Evolutionary conservation across 2,888 invertebrate genomes (phyloP).

Genomic region (Glaucopsyche alexis): DNA sequence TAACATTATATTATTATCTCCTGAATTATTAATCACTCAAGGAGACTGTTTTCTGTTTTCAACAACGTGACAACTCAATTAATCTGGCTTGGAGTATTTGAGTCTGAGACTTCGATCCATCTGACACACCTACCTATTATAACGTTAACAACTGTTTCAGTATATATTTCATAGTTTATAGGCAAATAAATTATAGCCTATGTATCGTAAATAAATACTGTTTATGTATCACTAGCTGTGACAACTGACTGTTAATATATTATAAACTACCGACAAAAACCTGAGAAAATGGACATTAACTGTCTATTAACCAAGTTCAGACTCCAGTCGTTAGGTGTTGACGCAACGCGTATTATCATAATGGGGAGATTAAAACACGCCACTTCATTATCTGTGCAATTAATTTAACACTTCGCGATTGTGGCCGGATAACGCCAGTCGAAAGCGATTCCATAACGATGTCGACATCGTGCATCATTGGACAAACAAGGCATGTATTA

Average conservation of each 20-base stretch:
- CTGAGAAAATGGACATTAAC: too few species aligned
- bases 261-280: too few species aligned
- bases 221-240: too few species aligned
- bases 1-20: neutral
- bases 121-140: neutral
- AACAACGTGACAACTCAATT: too few species aligned
- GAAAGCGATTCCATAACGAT: neutral
- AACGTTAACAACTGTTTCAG: neutral
- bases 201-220: neutral
- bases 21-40: neutral
- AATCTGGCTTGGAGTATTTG: too few species aligned
- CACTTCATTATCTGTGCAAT: constrained; percentile 2
- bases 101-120: too few species aligned
- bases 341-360: neutral
- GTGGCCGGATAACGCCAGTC: neutral
- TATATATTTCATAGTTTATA: neutral
- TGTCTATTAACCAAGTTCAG: neutral
- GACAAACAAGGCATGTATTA: neutral
- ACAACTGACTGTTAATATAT: too few species aligned
- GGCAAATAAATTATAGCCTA: neutral
- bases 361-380: neutral
- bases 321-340: neutral
- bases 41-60: too few species aligned
- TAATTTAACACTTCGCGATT: neutral
- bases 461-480: neutral